These are phyloP conservation scores for Lagenorhynchus albirostris DNA, from an alignment of 2,113 vertebrate species.

Conservation along the genomic window DNA sequence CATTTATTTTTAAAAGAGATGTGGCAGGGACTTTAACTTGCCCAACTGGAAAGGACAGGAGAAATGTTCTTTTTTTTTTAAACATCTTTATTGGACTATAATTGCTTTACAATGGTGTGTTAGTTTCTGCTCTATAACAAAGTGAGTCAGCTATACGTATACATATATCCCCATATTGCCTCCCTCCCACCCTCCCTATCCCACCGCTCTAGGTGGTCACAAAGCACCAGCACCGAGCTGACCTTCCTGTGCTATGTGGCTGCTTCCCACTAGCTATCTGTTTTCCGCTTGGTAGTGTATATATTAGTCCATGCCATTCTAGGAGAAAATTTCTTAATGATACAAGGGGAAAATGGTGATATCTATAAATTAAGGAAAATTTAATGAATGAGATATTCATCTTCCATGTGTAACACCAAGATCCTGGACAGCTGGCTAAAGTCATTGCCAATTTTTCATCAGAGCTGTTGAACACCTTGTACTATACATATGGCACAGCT, in stretches of 20 bases:
- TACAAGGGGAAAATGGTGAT: not conserved
- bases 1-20: not conserved
- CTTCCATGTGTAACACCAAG: conserved; percentile 18
- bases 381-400: conserved; percentile 42
- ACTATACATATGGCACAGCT: conserved; percentile 48
- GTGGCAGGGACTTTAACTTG: not conserved
- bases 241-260: too few relatives aligned
- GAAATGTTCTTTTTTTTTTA: not conserved
- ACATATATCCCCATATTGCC: too few relatives aligned
- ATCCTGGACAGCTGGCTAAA: conserved; percentile 49
- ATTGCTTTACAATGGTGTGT: too few relatives aligned
- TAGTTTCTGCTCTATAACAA: too few relatives aligned
- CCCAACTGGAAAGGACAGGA: not conserved
- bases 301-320: too few relatives aligned
- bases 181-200: too few relatives aligned
- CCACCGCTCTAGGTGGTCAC: too few relatives aligned
- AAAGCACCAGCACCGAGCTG: too few relatives aligned
- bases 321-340: conserved; percentile 13
- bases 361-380: conserved; percentile 15
- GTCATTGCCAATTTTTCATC: conserved; percentile 55
- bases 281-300: too few relatives aligned
- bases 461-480: conserved; percentile 63
- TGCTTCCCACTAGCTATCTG: too few relatives aligned
- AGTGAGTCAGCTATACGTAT: too few relatives aligned
- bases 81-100: too few relatives aligned